Evolutionary conservation across 2,888 invertebrate species (phyloP).

Genomic region (Macrosiphum euphorbiae): DNA sequence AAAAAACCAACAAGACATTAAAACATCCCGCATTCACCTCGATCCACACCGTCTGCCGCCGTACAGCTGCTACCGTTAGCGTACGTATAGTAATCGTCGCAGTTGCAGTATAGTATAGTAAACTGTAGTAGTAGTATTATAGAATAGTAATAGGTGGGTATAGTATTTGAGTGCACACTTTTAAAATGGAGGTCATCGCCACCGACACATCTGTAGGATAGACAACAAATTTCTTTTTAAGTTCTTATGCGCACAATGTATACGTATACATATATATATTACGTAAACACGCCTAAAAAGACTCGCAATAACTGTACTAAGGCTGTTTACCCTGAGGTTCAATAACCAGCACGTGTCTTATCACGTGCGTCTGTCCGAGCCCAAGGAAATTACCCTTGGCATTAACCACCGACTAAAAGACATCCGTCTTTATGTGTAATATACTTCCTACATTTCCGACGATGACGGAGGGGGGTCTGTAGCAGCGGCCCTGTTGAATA

Average conservation of each 20-base stretch:
- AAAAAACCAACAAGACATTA: constrained; percentile 64
- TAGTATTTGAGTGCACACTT: constrained; percentile 30
- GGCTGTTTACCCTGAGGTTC: constrained; percentile 56
- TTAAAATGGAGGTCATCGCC: constrained; percentile 47
- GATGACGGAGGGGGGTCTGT: not conserved
- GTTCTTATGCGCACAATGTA: constrained; percentile 40
- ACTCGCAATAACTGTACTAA: constrained; percentile 50
- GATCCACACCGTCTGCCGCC: constrained; percentile 49
- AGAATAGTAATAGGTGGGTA: not conserved
- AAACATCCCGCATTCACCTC: constrained; percentile 63
- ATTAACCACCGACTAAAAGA: constrained; percentile 27
- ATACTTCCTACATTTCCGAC: constrained; percentile 1
- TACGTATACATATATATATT: not conserved
- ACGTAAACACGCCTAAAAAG: not conserved
- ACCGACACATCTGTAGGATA: constrained; percentile 49
- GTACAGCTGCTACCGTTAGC: constrained; percentile 61
- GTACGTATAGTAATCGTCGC: constrained; percentile 4
- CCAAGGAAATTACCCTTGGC: constrained; percentile 54
- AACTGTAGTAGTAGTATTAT: constrained; percentile 14
- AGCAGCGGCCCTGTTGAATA: constrained; percentile 24
- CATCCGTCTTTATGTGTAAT: not conserved
- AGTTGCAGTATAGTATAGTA: constrained; percentile 36
- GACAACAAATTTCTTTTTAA: constrained; percentile 60
- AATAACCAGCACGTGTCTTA: constrained; percentile 62
- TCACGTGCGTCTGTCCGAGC: constrained; percentile 36